Percentiles rank a stretch among this genome's conserved stretches.
phyloP scores from a whole-genome alignment of 2,113 vertebrate species.

The Calidris pugnax region DNA sequence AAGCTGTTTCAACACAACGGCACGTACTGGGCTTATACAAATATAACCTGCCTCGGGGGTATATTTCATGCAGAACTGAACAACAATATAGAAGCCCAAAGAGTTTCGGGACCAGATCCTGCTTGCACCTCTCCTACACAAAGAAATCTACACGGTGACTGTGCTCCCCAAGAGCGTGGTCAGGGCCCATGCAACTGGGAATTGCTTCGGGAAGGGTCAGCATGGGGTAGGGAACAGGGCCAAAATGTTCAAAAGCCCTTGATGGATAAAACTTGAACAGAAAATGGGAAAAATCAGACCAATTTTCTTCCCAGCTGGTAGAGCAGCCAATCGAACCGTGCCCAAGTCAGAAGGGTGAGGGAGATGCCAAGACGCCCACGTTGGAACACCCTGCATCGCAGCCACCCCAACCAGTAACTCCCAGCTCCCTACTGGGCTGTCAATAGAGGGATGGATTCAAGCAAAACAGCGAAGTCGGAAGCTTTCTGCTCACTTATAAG shows the following conservation, averaged over 20 bases:
- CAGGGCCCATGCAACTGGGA: not conserved
- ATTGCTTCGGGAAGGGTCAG: not conserved
- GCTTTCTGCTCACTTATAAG: not conserved
- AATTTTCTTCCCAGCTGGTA: not conserved
- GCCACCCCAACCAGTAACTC: not conserved
- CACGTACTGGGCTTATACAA: not conserved
- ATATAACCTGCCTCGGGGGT: not conserved
- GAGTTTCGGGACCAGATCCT: not conserved
- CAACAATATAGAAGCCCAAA: not conserved
- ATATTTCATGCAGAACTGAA: not conserved
- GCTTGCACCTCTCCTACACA: not conserved
- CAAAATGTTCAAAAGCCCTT: not conserved
- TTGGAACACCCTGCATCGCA: not conserved
- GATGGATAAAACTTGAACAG: not conserved
- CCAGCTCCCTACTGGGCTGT: accelerated
- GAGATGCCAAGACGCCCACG: not conserved
- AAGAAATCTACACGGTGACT: not conserved
- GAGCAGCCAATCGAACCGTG: not conserved
- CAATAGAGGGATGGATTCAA: not conserved
- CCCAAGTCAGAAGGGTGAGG: not conserved
- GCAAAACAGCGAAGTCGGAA: not conserved
- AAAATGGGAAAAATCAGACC: not conserved
- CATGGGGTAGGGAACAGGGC: not conserved
- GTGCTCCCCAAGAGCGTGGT: not conserved
- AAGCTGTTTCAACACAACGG: not conserved